phyloP scores from a whole-genome alignment of 1,140 invertebrate genomes.

The Drosophila ambigua region DNA sequence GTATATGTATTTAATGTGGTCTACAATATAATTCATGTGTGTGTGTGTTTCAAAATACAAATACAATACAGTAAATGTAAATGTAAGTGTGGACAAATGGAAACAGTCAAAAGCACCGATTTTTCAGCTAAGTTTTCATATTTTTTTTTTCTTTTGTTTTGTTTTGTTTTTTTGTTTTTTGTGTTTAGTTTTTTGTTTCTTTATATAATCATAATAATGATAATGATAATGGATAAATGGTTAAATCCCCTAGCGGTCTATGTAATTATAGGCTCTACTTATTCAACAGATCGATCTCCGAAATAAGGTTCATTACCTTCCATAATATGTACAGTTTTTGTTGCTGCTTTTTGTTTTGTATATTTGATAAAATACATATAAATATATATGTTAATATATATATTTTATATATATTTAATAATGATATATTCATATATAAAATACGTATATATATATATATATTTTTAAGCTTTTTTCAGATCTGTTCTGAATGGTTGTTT shows the following conservation, averaged over 20 bases:
- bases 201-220: constrained; percentile 61
- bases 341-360: constrained; percentile 33
- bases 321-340: constrained; percentile 52
- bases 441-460: constrained; percentile 57
- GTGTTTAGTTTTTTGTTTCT: constrained; percentile 36
- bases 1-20: constrained; percentile 44
- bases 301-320: constrained; percentile 34
- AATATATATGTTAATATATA: constrained; percentile 62
- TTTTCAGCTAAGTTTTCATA: constrained; percentile 82
- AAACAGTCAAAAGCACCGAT: constrained; percentile 84
- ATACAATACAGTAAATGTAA: constrained; percentile 62
- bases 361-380: constrained; percentile 71
- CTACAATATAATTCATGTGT: constrained; percentile 53
- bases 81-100: constrained; percentile 83
- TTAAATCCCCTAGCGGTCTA: constrained; percentile 58
- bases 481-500: constrained; percentile 22
- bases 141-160: constrained; percentile 36
- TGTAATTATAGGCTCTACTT: constrained; percentile 54
- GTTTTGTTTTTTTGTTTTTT: constrained; percentile 33
- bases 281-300: constrained; percentile 50
- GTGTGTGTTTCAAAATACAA: constrained; percentile 79
- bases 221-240: constrained; percentile 46
- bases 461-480: constrained; percentile 22
- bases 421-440: constrained; percentile 78
- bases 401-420: constrained; percentile 41